Conservation (phyloP, 2,888 invertebrate genomes). For the Spilosoma lubricipeda region DNA sequence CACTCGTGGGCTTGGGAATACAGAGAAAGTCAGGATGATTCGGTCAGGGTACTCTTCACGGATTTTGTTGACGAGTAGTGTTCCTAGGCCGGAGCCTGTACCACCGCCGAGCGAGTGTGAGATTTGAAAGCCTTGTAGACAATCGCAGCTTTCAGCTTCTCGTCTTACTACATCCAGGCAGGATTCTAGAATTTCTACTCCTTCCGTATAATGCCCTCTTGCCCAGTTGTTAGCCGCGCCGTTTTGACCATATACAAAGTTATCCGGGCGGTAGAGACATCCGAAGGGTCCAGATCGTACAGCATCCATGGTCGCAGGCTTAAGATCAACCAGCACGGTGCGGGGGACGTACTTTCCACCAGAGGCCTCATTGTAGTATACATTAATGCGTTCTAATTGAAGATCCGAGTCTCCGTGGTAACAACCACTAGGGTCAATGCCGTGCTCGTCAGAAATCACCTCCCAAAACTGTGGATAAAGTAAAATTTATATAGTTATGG, state of each 20-base stretch:
- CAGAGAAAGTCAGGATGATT: slow-evolving; percentile 90
- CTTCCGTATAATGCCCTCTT: slow-evolving; percentile 90
- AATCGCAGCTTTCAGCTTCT: slow-evolving; percentile 89
- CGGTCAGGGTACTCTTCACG: slow-evolving; percentile 91
- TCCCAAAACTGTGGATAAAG: slow-evolving; percentile 72
- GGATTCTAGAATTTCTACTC: slow-evolving; percentile 88
- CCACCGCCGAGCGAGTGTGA: slow-evolving; percentile 91
- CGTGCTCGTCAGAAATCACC: slow-evolving; percentile 78
- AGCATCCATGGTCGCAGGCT: slow-evolving; percentile 87
- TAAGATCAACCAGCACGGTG: slow-evolving; percentile 76
- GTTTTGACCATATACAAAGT: slow-evolving; percentile 89
- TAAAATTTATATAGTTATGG: neutral
- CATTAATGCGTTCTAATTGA: slow-evolving; percentile 91
- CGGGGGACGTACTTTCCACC: slow-evolving; percentile 81
- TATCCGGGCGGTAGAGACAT: slow-evolving; percentile 90
- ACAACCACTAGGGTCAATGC: slow-evolving; percentile 73
- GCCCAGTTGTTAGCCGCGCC: slow-evolving; percentile 88
- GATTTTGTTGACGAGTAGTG: slow-evolving; percentile 89
- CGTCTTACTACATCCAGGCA: slow-evolving; percentile 85
- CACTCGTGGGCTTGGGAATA: slow-evolving; percentile 91
- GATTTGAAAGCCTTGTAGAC: slow-evolving; percentile 88
- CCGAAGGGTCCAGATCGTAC: slow-evolving; percentile 89
- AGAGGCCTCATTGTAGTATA: slow-evolving; percentile 91
- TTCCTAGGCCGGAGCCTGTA: slow-evolving; percentile 92
- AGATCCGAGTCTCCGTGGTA: slow-evolving; percentile 90